Base-by-base conservation (phyloP, 2,888 invertebrate species). In the Sthenelais limicola region DNA sequence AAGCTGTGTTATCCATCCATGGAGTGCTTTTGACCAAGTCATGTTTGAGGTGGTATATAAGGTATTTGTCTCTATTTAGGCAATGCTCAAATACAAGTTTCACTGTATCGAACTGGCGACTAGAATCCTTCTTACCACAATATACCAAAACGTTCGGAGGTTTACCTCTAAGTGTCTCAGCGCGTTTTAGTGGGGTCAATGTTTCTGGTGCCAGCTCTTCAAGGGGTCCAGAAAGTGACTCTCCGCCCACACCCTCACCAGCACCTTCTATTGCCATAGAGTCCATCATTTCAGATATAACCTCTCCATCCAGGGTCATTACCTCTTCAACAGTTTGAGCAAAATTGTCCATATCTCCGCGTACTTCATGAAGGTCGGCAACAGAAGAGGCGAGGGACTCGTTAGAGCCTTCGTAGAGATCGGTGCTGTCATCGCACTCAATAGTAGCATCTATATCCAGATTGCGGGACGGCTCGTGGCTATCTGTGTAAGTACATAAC, bases 131-230 rank as follows among this genome's bases (percentile, higher is more conserved):
- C 58, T 82, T 82, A 4, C 86, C 86, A 68, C 83, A 83, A 77
- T 86, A 87, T 0, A 87, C 78, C 15, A 87, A 78, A n/a, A 87
- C 80, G 75, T 87, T 87, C 0, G 86, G 87, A 5, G 87, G 86
- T 78, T 86, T 87, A 1, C 70, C 54, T 28, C 33, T 54, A 26
- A 24, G 43, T n/a, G 28, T 38, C 26, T n/a, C 49, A 12, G 32
- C 24, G 5, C 73, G 38, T 56, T 66, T 70, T 18, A 56, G 49
- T 4, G 77, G 77, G 43, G 73, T 75, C 67, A 72, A 51, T 18
- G 72, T 58, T 52, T 76, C 76, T 0, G 76, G 76, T 5, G 74
- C 76, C 3, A 73, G 28, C 12, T 71, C 68, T 69, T 74, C 76
- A 5, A 76, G 28, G 3, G 76, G 67, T 3, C 48, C 70, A 3